Evolutionary conservation across 2,113 vertebrate species (phyloP).

Genomic region (Brachyhypopomus occidentalis): DNA sequence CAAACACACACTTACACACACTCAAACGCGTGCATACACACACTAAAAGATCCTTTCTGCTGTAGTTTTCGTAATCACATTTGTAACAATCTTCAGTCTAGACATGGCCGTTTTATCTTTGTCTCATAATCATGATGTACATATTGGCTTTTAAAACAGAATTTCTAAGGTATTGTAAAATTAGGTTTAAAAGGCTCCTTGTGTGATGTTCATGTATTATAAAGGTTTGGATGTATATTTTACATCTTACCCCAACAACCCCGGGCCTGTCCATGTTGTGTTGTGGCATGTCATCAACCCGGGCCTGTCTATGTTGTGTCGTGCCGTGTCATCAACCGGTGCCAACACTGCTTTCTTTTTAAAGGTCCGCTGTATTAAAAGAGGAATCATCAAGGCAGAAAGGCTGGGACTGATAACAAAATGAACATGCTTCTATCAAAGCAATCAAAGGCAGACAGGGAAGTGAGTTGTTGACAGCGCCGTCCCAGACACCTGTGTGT

Average conservation of each 20-base stretch:
- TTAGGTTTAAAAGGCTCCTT: too few relatives aligned
- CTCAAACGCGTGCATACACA: too few relatives aligned
- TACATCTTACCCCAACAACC: slow-evolving; percentile 11
- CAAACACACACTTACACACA: slow-evolving; percentile 1
- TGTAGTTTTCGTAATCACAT: too few relatives aligned
- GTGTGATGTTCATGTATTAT: too few relatives aligned
- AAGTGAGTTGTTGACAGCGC: slow-evolving; percentile 49
- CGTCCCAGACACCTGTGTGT: slow-evolving; percentile 26
- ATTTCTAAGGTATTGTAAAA: too few relatives aligned
- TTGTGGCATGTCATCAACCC: slow-evolving; percentile 26
- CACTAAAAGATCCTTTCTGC: too few relatives aligned
- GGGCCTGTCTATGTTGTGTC: slow-evolving; percentile 32
- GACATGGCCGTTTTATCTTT: too few relatives aligned
- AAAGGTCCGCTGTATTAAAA: slow-evolving; percentile 61
- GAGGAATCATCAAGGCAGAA: slow-evolving; percentile 59
- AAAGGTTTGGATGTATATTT: neutral
- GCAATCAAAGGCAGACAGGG: slow-evolving; percentile 53
- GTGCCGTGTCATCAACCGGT: slow-evolving; percentile 23
- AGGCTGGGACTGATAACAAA: slow-evolving; percentile 33
- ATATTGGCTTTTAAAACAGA: too few relatives aligned
- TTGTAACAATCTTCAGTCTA: too few relatives aligned
- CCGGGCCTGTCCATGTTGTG: slow-evolving; percentile 26
- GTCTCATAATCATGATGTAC: too few relatives aligned
- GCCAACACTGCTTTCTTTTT: slow-evolving; percentile 52
- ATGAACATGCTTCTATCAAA: slow-evolving; percentile 47